Conservation (phyloP, 2,113 vertebrate genomes). For the Laticauda laticaudata region DNA sequence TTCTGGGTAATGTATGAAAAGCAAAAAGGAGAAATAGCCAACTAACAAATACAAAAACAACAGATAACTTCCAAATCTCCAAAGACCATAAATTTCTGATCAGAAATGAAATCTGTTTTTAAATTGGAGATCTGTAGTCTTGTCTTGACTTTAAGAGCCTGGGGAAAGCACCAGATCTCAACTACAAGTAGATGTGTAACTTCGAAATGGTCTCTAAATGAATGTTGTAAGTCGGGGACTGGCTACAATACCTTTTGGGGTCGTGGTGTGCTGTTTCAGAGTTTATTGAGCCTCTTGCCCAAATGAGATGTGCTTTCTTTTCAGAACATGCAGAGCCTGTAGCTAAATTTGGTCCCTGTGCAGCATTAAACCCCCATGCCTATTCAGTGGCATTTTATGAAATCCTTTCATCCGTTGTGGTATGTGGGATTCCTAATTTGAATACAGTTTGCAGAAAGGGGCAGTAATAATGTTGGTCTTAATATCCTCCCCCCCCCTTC, state of each 20-base stretch:
- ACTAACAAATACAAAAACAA: too few species aligned
- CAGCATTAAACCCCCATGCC: neutral
- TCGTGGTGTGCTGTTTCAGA: neutral
- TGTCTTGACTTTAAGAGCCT: too few species aligned
- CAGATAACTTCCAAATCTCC: too few species aligned
- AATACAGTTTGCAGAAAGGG: neutral
- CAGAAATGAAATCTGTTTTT: too few species aligned
- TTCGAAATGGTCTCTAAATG: neutral
- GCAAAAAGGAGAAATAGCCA: too few species aligned
- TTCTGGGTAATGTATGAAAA: too few species aligned
- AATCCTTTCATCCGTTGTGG: neutral
- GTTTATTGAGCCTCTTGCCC: neutral
- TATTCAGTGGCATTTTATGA: neutral
- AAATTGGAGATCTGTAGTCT: too few species aligned
- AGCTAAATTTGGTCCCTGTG: neutral
- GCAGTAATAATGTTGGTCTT: neutral
- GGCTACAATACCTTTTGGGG: neutral
- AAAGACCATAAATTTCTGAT: too few species aligned
- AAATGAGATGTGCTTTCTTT: neutral
- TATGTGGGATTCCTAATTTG: neutral
- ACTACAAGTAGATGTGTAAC: too few species aligned
- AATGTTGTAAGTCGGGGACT: neutral
- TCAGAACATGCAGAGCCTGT: neutral
- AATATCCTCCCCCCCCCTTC: accelerated
- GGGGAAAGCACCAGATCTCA: too few species aligned